These are phyloP conservation scores for Aricia agestis DNA, from an alignment of 1,140 invertebrate genomes.

Conservation along the genomic window DNA sequence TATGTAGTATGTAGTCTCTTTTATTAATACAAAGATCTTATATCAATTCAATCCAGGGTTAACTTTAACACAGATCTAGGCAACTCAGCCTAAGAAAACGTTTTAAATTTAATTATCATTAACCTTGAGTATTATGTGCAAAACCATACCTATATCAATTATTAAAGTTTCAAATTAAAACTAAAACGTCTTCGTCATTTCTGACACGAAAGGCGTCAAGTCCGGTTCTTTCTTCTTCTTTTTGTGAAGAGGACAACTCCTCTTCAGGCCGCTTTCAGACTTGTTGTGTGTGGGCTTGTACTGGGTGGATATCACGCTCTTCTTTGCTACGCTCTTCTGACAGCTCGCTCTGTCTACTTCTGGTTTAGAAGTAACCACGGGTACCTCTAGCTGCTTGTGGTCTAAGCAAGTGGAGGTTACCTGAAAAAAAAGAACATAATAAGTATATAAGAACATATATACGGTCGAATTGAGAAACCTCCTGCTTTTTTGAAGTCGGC, in stretches of 20 bases:
- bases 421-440: slow-evolving; percentile 38
- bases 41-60: too few species aligned
- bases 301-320: slow-evolving; percentile 49
- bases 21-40: too few species aligned
- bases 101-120: too few species aligned
- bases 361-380: slow-evolving; percentile 27
- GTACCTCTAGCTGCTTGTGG: slow-evolving; percentile 60
- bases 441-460: too few species aligned
- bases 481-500: too few species aligned
- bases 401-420: slow-evolving; percentile 62
- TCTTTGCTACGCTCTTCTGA: slow-evolving; percentile 48
- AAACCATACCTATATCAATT: too few species aligned
- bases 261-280: slow-evolving; percentile 55
- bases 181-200: slow-evolving; percentile 69
- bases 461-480: too few species aligned
- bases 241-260: slow-evolving; percentile 58
- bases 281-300: slow-evolving; percentile 63
- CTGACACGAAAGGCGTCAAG: slow-evolving; percentile 49
- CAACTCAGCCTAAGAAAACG: too few species aligned
- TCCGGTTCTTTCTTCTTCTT: slow-evolving; percentile 60
- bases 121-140: too few species aligned
- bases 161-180: neutral
- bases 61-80: too few species aligned
- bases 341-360: slow-evolving; percentile 37
- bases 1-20: too few species aligned